Evolutionary conservation across 2,888 invertebrate species (phyloP), one percentile per base, ranked within the genome.

Genomic region (Idaea dimidiata): DNA sequence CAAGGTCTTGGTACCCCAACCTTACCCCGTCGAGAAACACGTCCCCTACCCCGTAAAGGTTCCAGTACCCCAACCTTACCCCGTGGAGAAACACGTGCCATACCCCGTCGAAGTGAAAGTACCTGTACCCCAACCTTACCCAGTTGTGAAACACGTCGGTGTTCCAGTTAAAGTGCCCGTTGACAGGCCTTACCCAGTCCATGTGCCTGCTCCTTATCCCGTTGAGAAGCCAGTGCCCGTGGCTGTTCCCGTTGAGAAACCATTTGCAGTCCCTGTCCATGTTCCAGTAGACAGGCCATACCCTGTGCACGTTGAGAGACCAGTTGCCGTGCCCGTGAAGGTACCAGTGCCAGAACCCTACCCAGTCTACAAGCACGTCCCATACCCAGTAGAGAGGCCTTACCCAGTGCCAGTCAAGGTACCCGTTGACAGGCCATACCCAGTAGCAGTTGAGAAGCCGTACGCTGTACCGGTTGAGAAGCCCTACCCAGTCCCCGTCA

Each of bases 21-120:
- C 96, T 72, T 96, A 96, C 89, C 96, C 96, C 69, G 96, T 96
- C 17, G 96, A 96, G 86, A 96, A 96, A 84, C 94, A 94, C 81
- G 86, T 96, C 16, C 96, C 94, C 53, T 94, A 94, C 82, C 96
- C 96, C 74, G 95, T 97, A 16, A 95, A 96, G 91, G 95, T 96
- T 59, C 95, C 93, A 66, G 95, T 96, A 63, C 96, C 96, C 73
- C 94, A 94, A 74, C 96, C 96, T 74, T 96, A 96, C 91, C 96
- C 96, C 78, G 96, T 96, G 72, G 95, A 95, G 84, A 96, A 95
- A 90, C 95, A 91, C 82, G 94, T 95, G 77, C 95, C 95, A 77
- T 94, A 94, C 79, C 95, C 95, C 70, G 96, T 96, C 7, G 94
- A 94, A 82, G 94, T 95, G 55, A 96, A 96, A 84, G 96, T 96